These are phyloP conservation scores for Galaxias olidus DNA, from an alignment of 2,797 vertebrate species.

Conservation along the genomic window DNA sequence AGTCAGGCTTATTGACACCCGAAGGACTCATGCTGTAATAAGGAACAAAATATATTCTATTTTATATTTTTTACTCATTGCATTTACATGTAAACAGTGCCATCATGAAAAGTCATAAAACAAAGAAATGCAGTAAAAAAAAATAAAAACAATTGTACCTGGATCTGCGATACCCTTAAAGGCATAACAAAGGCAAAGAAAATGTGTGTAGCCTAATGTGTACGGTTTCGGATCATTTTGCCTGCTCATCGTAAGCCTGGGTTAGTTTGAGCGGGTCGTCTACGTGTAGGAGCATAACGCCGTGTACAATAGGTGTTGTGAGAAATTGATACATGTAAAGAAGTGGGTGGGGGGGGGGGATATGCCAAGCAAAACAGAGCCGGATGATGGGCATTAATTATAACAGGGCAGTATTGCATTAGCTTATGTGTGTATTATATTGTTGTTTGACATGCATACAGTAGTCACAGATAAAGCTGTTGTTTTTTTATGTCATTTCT, in stretches of 20 bases:
- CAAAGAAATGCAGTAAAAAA: constrained; percentile 14
- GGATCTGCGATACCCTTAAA: not conserved
- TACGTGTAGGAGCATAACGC: constrained; percentile 64
- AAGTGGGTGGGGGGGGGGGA: constrained; percentile 55
- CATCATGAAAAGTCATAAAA: constrained; percentile 30
- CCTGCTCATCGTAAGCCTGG: constrained; percentile 41
- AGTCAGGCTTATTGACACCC: constrained; percentile 50
- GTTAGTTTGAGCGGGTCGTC: constrained; percentile 61
- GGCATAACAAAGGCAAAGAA: too few species aligned
- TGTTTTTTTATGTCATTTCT: constrained; percentile 22
- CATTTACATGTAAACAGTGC: constrained; percentile 49
- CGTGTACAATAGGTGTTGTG: constrained; percentile 72
- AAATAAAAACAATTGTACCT: constrained; percentile 6
- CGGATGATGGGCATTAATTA: constrained; percentile 58
- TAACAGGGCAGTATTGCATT: constrained; percentile 62
- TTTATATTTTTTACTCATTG: not conserved
- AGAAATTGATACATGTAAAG: constrained; percentile 66
- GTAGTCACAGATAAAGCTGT: constrained; percentile 47
- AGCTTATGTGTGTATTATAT: constrained; percentile 44
- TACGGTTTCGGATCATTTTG: too few species aligned
- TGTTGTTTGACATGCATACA: constrained; percentile 35
- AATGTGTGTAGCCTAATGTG: too few species aligned
- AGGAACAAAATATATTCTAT: constrained; percentile 15
- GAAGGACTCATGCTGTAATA: constrained; percentile 26
- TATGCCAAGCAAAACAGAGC: constrained; percentile 69